Percentiles rank a stretch among this genome's conserved stretches.
Conservation (phyloP, 2,113 vertebrate species). For the Pluvialis apricaria region DNA sequence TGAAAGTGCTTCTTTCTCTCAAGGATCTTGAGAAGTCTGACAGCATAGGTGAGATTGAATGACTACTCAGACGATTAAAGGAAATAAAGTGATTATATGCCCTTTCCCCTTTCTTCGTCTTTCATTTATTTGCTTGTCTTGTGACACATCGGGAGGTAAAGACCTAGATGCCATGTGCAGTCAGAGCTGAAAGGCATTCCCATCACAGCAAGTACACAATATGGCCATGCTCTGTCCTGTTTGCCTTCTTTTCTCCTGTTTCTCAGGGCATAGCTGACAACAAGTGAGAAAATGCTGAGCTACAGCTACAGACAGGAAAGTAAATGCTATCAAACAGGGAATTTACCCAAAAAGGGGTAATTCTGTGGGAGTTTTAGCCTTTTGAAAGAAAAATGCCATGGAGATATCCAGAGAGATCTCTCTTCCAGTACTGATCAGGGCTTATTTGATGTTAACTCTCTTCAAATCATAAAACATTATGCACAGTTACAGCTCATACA, state of each 20-base stretch:
- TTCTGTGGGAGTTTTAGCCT: not conserved
- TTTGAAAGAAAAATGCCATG: not conserved
- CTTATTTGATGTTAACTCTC: not conserved
- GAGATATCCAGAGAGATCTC: not conserved
- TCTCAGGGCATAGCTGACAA: not conserved
- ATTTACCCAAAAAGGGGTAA: not conserved
- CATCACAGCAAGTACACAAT: not conserved
- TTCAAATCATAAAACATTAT: not conserved
- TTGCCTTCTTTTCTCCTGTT: not conserved
- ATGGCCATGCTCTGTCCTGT: not conserved
- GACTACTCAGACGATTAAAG: not conserved
- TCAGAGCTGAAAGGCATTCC: not conserved
- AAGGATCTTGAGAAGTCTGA: not conserved
- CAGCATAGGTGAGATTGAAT: not conserved
- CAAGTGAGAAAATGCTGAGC: not conserved
- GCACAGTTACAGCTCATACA: not conserved
- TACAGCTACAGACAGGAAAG: not conserved
- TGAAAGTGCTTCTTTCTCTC: not conserved
- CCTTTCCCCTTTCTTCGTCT: not conserved
- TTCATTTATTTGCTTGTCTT: not conserved
- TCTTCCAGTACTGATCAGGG: not conserved
- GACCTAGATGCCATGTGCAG: not conserved
- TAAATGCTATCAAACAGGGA: not conserved
- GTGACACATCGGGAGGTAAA: not conserved
- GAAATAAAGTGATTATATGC: not conserved